Base-by-base conservation (phyloP, 2,888 invertebrate species). In the Allolobophora icterica region DNA sequence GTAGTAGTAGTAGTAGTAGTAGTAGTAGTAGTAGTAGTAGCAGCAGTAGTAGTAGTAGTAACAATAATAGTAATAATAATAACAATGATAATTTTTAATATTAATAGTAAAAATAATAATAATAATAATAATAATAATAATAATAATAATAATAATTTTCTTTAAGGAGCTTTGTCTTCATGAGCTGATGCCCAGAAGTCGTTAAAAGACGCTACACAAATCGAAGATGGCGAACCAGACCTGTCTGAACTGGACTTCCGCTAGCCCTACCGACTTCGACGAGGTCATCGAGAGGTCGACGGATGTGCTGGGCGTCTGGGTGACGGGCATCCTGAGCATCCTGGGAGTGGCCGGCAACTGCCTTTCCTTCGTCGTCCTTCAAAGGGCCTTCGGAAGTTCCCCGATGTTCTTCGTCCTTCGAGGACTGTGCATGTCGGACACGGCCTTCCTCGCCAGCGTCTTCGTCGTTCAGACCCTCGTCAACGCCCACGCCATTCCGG, bases 361-460 rank as follows among this genome's bases (percentile, higher is more conserved):
- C 30, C 91, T 93, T 19, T 92, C 92, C 30, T 92, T 93, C 91
- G 42, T 93, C 19, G 93, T 93, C 42, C 92, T 93, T 19, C 89
- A 90, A 21, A 90, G 91, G 38, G 92, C 92, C 17, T 92, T 93
- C 84, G 90, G 90, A 8, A 90, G 89, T 21, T 92, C 92, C 13
- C 92, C 93, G 1, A 92, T 93, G 92, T 93, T 93, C 90, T 91
- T 90, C 45, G 92, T 93, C 38, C 91, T 93, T 83, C 91, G 93
- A 15, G 93, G 93, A 2, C 92, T 93, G 13, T 91, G 92, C 84
- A 91, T 92, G n/a, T 92, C 92, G 15, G 93, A 93, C 91, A 91
- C 92, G 45, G 90, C 92, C 52, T 93, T 93, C 91, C 92, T 93
- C 24, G 42, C 91, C 83, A 90, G 90, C 19, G 92, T 92, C 34